phyloP scores from a whole-genome alignment of 2,113 vertebrate species.

The Channa maculata region DNA sequence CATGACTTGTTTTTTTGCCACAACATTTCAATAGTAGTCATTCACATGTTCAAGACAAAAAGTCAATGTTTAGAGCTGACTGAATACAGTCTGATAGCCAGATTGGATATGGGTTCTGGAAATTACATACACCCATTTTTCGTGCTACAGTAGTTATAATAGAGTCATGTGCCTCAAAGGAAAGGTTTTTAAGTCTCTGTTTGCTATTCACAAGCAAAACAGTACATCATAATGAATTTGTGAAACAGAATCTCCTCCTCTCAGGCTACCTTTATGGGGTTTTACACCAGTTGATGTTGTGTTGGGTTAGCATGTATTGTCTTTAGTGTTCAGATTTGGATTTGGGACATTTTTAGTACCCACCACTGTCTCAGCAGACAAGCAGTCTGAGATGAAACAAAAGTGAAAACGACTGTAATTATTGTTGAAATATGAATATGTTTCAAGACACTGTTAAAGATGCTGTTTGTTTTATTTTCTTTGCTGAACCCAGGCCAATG shows the following conservation, averaged over 20 bases:
- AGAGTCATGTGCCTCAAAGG: constrained; percentile 5
- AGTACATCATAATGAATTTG: constrained; percentile 70
- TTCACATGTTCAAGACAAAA: constrained; percentile 30
- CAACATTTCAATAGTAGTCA: constrained; percentile 62
- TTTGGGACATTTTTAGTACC: constrained; percentile 44
- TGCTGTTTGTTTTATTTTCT: constrained; percentile 72
- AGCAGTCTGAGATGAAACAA: constrained; percentile 40
- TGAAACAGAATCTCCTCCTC: constrained; percentile 73
- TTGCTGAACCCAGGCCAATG: constrained; percentile 66
- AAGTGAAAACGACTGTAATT: constrained; percentile 73
- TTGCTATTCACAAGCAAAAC: constrained; percentile 62
- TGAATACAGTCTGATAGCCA: constrained; percentile 43
- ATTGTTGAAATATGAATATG: constrained; percentile 77
- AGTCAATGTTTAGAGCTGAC: constrained; percentile 47
- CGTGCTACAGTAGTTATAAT: constrained; percentile 17
- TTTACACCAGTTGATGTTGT: constrained; percentile 56
- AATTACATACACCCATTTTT: constrained; percentile 25
- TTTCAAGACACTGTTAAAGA: constrained; percentile 84
- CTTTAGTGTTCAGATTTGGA: constrained; percentile 65
- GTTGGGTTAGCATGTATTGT: constrained; percentile 21
- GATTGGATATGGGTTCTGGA: constrained; percentile 32
- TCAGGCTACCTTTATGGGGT: constrained; percentile 74
- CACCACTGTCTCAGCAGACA: constrained; percentile 69
- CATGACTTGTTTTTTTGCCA: constrained; percentile 42
- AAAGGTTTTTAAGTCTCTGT: constrained; percentile 30